Conservation (phyloP, 2,113 vertebrate species). For the Cathartes aura region DNA sequence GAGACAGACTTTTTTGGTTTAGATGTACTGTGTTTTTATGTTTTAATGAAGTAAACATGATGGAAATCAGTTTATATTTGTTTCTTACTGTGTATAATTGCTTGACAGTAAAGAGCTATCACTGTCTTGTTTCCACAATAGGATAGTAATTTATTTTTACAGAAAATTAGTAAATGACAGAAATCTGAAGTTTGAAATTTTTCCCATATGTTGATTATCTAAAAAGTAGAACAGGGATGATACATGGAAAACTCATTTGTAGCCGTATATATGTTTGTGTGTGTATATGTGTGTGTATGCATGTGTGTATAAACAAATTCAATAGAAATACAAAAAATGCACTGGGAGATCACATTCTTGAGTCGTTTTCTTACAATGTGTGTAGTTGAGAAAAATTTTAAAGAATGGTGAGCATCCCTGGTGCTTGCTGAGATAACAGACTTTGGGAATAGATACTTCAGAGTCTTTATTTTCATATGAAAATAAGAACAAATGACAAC, state of each 20-base stretch:
- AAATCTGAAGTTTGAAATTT: background rate
- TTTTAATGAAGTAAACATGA: background rate
- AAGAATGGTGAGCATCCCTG: background rate
- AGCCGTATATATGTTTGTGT: background rate
- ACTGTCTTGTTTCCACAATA: background rate
- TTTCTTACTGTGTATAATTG: background rate
- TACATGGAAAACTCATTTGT: background rate
- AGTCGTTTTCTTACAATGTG: background rate
- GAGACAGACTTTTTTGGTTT: background rate
- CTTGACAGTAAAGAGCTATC: background rate
- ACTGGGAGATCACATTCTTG: background rate
- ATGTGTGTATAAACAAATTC: background rate
- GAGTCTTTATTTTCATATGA: background rate
- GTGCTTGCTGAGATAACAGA: background rate
- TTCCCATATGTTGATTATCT: background rate
- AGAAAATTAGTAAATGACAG: background rate
- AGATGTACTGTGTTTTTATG: background rate
- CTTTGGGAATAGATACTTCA: background rate
- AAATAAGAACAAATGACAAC: background rate
- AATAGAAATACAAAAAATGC: background rate
- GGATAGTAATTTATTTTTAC: background rate
- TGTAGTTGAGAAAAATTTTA: background rate
- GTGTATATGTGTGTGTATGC: background rate
- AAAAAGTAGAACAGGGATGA: background rate
- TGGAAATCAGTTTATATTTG: background rate